These are phyloP conservation scores for Epinotia bilunana DNA, from an alignment of 2,888 invertebrate species.

Conservation along the genomic window DNA sequence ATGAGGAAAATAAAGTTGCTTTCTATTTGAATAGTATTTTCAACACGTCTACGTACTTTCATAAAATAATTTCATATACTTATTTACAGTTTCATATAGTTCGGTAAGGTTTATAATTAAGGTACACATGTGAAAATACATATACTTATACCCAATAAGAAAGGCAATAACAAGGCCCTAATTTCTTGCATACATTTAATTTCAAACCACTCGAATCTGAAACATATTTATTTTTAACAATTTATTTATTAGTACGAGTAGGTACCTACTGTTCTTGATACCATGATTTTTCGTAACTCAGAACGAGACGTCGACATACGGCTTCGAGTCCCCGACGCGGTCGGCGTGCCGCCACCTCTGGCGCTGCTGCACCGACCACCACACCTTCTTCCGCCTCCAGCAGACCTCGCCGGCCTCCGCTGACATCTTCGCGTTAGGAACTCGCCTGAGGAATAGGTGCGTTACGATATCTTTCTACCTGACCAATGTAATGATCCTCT, in stretches of 20 bases:
- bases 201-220: background rate
- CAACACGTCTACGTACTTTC: background rate
- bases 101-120: background rate
- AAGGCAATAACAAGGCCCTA: too few species aligned
- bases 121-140: background rate
- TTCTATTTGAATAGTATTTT: background rate
- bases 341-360: conserved; percentile 97
- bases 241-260: background rate
- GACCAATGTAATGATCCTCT: background rate
- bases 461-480: background rate
- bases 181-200: background rate
- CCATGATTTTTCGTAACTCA: conserved; percentile 61
- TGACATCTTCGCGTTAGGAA: conserved; percentile 91
- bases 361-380: conserved; percentile 98
- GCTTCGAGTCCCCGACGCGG: conserved; percentile 96
- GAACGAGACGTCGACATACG: conserved; percentile 98
- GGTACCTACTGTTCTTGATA: too few species aligned
- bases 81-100: too few species aligned
- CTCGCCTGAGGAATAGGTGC: conserved; percentile 91
- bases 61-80: too few species aligned
- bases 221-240: background rate
- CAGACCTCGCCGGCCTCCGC: conserved; percentile 90
- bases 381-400: conserved; percentile 95
- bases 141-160: background rate
- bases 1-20: background rate